These are phyloP conservation scores for Contarinia nasturtii DNA, from an alignment of 1,140 invertebrate genomes.

Conservation along the genomic window DNA sequence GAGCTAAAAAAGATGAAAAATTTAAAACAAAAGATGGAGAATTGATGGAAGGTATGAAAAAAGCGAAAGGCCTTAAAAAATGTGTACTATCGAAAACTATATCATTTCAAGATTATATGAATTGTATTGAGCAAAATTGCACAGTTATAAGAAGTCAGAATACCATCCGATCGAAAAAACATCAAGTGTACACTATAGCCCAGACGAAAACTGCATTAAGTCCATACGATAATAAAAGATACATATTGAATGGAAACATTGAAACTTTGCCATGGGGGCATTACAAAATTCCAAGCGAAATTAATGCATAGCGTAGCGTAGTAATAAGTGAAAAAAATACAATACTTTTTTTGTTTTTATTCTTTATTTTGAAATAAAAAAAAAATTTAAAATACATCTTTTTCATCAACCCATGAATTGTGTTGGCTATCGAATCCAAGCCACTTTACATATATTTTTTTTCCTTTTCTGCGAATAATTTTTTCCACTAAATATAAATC, in stretches of 20 bases:
- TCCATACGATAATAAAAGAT: constrained; percentile 5
- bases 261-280: not conserved
- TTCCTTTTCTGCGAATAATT: too few species aligned
- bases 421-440: constrained; percentile 13
- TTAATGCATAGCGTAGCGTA: too few species aligned
- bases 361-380: too few species aligned
- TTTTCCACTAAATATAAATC: too few species aligned
- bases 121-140: not conserved
- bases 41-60: too few species aligned
- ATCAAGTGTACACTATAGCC: constrained; percentile 7
- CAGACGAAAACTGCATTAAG: constrained; percentile 10
- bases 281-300: too few species aligned
- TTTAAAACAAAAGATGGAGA: too few species aligned
- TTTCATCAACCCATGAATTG: constrained; percentile 15
- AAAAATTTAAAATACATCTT: constrained; percentile 3
- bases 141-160: constrained; percentile 2
- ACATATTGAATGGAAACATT: not conserved
- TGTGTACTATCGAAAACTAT: not conserved
- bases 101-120: not conserved
- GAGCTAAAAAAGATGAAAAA: too few species aligned
- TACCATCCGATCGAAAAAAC: constrained; percentile 7
- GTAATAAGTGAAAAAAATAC: too few species aligned
- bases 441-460: constrained; percentile 21
- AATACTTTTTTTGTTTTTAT: too few species aligned
- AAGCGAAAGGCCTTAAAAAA: not conserved